Percentiles rank a stretch among this genome's conserved stretches.
phyloP scores from a whole-genome alignment of 2,888 invertebrate species.

The Stictocephala bisonia region DNA sequence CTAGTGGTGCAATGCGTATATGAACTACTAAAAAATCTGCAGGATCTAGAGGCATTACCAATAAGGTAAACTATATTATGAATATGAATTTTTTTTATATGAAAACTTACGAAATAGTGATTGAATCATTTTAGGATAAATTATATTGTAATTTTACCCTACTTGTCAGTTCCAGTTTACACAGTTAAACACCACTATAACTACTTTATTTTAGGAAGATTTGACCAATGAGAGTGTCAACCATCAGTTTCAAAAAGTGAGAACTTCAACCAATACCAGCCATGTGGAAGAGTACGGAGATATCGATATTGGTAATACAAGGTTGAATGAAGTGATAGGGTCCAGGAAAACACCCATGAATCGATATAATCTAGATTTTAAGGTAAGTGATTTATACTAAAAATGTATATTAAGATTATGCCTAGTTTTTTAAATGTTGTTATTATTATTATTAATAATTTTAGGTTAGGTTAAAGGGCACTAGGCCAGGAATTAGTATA shows the following conservation, averaged over 20 bases:
- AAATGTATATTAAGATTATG: background rate
- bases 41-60: too few relatives aligned
- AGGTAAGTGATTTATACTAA: background rate
- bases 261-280: conserved; percentile 68
- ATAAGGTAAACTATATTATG: too few relatives aligned
- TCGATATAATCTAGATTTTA: background rate
- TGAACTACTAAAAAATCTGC: too few relatives aligned
- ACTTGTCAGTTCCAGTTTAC: too few relatives aligned
- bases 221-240: conserved; percentile 66
- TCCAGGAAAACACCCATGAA: background rate
- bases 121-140: too few relatives aligned
- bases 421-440: background rate
- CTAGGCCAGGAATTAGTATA: too few relatives aligned
- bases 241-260: conserved; percentile 68
- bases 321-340: conserved; percentile 61
- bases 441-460: conserved; percentile 11
- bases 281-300: conserved; percentile 71
- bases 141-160: too few relatives aligned
- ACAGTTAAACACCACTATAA: too few relatives aligned
- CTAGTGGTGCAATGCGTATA: too few relatives aligned
- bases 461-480: too few relatives aligned
- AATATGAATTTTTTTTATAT: too few relatives aligned
- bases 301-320: conserved; percentile 60
- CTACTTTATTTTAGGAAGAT: conserved; percentile 64
- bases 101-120: too few relatives aligned